Percentiles rank a stretch among this genome's conserved stretches.
Evolutionary conservation across 2,113 vertebrate genomes (phyloP).

Genomic region (Prietella phreatophila): DNA sequence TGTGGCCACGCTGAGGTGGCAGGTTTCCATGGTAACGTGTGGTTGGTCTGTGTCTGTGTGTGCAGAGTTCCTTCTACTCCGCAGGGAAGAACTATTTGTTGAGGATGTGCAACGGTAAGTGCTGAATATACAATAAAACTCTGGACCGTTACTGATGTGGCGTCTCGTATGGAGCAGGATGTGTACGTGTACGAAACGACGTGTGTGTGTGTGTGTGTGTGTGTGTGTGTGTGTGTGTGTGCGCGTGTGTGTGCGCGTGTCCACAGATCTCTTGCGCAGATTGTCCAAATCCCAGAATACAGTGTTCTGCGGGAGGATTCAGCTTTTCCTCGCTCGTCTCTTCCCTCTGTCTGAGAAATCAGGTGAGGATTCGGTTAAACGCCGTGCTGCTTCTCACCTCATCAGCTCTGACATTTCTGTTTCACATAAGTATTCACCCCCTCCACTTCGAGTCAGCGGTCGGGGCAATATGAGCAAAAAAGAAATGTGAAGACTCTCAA

Average conservation of each 20-base stretch:
- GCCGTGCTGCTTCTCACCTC: too few species aligned
- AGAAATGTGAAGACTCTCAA: too few species aligned
- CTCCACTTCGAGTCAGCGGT: too few species aligned
- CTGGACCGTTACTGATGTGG: not conserved
- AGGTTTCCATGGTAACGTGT: not conserved
- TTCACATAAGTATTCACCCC: too few species aligned
- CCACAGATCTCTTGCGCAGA: slow-evolving; percentile 90
- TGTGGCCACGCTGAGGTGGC: not conserved
- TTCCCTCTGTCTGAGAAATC: slow-evolving; percentile 98
- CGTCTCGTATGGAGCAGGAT: too few species aligned
- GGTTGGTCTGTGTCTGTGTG: slow-evolving; percentile 45
- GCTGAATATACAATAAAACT: not conserved
- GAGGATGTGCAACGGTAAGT: slow-evolving; percentile 98
- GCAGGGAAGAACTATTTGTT: slow-evolving; percentile 98
- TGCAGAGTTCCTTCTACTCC: slow-evolving; percentile 92
- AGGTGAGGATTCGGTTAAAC: slow-evolving; percentile 70
- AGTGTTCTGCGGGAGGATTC: slow-evolving; percentile 97
- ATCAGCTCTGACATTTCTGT: too few species aligned
- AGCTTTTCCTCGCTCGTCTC: slow-evolving; percentile 93
- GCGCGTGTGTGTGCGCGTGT: slow-evolving; percentile 3
- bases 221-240: not conserved
- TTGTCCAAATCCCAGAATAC: slow-evolving; percentile 98
- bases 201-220: not conserved
- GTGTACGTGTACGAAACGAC: not conserved
- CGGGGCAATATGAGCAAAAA: too few species aligned